phyloP scores from a whole-genome alignment of 1,140 invertebrate species.

The Hetaerina americana region DNA sequence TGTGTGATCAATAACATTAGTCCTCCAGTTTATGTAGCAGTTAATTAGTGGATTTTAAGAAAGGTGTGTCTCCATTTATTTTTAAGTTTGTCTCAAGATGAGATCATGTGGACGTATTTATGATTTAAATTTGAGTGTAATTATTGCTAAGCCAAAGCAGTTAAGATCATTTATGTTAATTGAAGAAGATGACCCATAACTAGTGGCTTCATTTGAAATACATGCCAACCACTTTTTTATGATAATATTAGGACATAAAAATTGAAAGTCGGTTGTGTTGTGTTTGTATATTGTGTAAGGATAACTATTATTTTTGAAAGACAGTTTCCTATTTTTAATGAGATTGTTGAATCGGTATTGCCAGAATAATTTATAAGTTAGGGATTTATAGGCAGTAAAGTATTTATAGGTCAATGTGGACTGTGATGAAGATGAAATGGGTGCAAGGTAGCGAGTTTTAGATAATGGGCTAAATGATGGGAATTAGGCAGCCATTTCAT shows the following conservation, averaged over 20 bases:
- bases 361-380: background rate
- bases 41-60: background rate
- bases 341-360: background rate
- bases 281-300: background rate
- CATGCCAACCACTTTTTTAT: background rate
- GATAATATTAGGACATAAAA: background rate
- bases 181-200: background rate
- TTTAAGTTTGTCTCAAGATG: background rate
- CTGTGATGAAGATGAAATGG: background rate
- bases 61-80: background rate
- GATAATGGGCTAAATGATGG: background rate
- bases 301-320: conserved; percentile 1
- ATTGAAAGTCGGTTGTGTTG: background rate
- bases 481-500: background rate
- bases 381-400: background rate
- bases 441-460: background rate
- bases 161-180: background rate
- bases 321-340: background rate
- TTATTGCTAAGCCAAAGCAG: background rate
- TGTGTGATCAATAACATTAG: background rate
- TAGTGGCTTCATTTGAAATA: background rate
- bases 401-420: background rate
- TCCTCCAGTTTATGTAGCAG: background rate
- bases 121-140: background rate
- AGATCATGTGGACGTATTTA: background rate